Evolutionary conservation across 2,888 invertebrate species (phyloP).

Genomic region (Epinotia ramella): DNA sequence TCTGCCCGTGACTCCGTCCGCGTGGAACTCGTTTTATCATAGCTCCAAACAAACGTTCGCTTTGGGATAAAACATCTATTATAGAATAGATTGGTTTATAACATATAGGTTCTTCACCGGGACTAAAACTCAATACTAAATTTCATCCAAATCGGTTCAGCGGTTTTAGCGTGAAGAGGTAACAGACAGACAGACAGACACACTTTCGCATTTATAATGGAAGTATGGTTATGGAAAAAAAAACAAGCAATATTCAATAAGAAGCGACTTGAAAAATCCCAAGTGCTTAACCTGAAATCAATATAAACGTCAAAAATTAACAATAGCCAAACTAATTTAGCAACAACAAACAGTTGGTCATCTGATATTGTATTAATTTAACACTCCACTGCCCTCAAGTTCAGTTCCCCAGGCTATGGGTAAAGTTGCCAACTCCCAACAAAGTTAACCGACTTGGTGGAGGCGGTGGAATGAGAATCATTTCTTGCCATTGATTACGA

Average conservation of each 20-base stretch:
- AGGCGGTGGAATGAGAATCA: slow-evolving; percentile 6
- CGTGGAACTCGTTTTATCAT: too few relatives aligned
- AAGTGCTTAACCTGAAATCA: background rate
- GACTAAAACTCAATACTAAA: too few relatives aligned
- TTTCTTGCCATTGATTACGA: slow-evolving; percentile 34
- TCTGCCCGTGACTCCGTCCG: too few relatives aligned
- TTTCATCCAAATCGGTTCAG: too few relatives aligned
- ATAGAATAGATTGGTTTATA: too few relatives aligned
- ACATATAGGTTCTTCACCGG: too few relatives aligned
- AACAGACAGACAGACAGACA: too few relatives aligned
- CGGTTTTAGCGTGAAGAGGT: too few relatives aligned
- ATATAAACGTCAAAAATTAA: slow-evolving; percentile 9
- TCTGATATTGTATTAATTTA: slow-evolving; percentile 43
- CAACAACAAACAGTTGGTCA: slow-evolving; percentile 34
- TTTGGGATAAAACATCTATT: too few relatives aligned
- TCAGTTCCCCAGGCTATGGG: slow-evolving; percentile 17
- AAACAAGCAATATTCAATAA: background rate
- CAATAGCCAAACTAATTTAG: slow-evolving; percentile 18
- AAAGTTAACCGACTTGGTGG: slow-evolving; percentile 21
- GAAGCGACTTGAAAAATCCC: background rate
- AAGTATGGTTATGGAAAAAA: too few relatives aligned
- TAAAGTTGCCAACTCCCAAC: slow-evolving; percentile 34
- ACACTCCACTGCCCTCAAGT: slow-evolving; percentile 27
- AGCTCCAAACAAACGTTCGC: too few relatives aligned
- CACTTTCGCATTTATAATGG: too few relatives aligned